Percentiles rank a stretch among this genome's conserved stretches.
phyloP scores from a whole-genome alignment of 2,888 invertebrate species.

The Thysanoteuthis rhombus region DNA sequence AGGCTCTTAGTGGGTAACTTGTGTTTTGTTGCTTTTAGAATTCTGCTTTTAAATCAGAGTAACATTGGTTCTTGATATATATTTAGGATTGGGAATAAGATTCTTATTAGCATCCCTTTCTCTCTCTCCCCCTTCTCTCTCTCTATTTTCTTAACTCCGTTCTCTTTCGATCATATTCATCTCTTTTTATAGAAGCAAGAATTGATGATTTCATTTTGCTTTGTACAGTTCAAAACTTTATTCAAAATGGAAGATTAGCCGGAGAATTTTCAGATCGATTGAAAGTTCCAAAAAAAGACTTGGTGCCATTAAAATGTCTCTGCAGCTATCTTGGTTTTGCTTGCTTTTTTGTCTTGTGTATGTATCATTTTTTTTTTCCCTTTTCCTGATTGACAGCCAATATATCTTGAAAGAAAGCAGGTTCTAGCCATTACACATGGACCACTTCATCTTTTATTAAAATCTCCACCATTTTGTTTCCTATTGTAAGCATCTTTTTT shows the following conservation, averaged over 20 bases:
- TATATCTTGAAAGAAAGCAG: background rate
- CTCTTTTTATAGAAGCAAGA: background rate
- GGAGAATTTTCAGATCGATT: background rate
- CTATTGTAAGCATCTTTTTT: background rate
- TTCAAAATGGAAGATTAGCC: background rate
- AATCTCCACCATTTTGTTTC: background rate
- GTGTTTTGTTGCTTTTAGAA: background rate
- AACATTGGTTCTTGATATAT: background rate
- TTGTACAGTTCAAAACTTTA: conserved; percentile 12
- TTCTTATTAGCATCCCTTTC: background rate
- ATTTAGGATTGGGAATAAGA: background rate
- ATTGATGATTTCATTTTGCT: background rate
- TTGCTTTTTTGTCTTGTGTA: background rate
- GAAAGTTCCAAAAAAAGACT: background rate
- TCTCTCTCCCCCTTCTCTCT: background rate
- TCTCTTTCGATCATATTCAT: background rate
- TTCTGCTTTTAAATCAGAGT: background rate
- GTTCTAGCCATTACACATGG: background rate
- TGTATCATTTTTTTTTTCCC: background rate
- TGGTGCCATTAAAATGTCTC: background rate
- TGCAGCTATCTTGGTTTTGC: background rate
- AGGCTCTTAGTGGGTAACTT: background rate
- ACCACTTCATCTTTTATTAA: background rate
- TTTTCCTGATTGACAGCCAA: background rate
- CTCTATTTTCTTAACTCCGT: background rate